Conservation (phyloP, 2,888 invertebrate species). For the Synergus japonicus region DNA sequence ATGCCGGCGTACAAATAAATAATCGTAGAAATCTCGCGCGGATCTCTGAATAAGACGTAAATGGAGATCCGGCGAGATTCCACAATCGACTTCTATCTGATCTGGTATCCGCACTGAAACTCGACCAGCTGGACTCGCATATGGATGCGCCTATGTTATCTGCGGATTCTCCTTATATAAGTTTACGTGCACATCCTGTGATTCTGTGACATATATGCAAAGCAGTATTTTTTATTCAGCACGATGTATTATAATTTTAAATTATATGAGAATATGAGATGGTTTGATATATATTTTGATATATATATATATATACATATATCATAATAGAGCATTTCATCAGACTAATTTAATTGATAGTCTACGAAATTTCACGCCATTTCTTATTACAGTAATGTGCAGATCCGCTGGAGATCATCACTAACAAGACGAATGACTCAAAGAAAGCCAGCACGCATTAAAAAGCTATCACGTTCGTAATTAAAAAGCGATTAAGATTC, state of each 20-base stretch:
- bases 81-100: conserved; percentile 64
- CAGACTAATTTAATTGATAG: not conserved
- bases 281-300: too few relatives aligned
- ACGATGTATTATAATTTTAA: not conserved
- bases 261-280: too few relatives aligned
- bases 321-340: not conserved
- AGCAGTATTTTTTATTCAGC: not conserved
- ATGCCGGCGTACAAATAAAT: conserved; percentile 61
- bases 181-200: conserved; percentile 9
- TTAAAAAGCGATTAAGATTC: conserved; percentile 39
- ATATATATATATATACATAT: too few relatives aligned
- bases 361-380: not conserved
- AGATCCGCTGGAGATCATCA: conserved; percentile 1
- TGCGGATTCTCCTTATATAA: conserved; percentile 44
- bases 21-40: conserved; percentile 64
- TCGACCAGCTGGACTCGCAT: conserved; percentile 53
- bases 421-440: conserved; percentile 25
- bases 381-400: not conserved
- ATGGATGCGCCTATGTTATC: conserved; percentile 50
- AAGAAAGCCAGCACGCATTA: conserved; percentile 26
- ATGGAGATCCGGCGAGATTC: conserved; percentile 64
- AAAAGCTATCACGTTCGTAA: conserved; percentile 25
- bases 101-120: conserved; percentile 56
- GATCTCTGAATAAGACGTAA: conserved; percentile 68
- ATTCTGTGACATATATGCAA: not conserved